Evolutionary conservation across 2,113 vertebrate species (phyloP).

Genomic region (Syngnathoides biaculeatus): DNA sequence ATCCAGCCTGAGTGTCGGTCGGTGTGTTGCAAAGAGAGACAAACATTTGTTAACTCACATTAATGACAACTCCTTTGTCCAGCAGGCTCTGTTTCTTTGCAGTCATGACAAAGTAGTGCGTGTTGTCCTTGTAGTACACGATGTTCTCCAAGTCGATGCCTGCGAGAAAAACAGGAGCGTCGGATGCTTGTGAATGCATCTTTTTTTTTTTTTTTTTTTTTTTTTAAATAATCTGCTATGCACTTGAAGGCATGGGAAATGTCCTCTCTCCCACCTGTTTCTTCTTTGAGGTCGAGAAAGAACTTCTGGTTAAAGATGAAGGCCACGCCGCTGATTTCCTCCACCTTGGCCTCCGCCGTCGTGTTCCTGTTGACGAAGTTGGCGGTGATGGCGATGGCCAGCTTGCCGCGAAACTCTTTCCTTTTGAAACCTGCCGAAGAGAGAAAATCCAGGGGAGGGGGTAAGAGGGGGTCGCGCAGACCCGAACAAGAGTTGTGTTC

Average conservation of each 20-base stretch:
- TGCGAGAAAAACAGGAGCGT: constrained; percentile 51
- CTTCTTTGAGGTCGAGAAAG: constrained; percentile 94
- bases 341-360: constrained; percentile 93
- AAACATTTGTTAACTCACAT: constrained; percentile 71
- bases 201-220: too few relatives aligned
- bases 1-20: background rate
- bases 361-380: constrained; percentile 98
- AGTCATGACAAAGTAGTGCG: constrained; percentile 99
- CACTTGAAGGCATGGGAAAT: background rate
- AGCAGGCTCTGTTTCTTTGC: constrained; percentile 97
- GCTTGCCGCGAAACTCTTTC: constrained; percentile 94
- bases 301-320: constrained; percentile 99
- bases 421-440: constrained; percentile 83
- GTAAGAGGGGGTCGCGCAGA: constrained; percentile 1
- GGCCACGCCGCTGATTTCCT: constrained; percentile 97
- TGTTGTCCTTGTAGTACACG: constrained; percentile 96
- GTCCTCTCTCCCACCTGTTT: constrained; percentile 79
- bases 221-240: background rate
- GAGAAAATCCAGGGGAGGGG: background rate
- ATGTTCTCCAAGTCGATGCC: constrained; percentile 98
- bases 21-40: background rate
- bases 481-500: constrained; percentile 12
- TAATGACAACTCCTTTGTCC: constrained; percentile 92
- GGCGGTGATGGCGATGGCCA: constrained; percentile 97
- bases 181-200: background rate